A percentile compares a stretch with the other conserved stretches of the same genome.
phyloP scores from a whole-genome alignment of 2,888 invertebrate species.

The Amphimallon solstitiale region DNA sequence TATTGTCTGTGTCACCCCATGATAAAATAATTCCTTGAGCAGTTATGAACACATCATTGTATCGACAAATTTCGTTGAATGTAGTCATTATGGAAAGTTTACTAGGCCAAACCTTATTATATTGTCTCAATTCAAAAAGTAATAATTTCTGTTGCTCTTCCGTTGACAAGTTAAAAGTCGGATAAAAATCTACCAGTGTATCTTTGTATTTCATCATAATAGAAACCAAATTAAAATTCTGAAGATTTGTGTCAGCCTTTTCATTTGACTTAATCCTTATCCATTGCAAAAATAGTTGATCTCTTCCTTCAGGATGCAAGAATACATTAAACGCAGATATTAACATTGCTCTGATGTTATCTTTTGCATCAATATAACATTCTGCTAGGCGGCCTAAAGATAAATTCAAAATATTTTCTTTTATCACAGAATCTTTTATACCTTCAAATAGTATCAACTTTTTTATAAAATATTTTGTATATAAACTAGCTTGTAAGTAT shows the following conservation, averaged over 20 bases:
- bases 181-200: conserved; percentile 40
- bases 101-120: conserved; percentile 52
- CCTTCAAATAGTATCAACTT: conserved; percentile 42
- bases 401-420: conserved; percentile 36
- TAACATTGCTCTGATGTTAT: conserved; percentile 44
- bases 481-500: neutral
- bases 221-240: conserved; percentile 48
- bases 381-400: conserved; percentile 40
- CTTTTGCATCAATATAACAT: conserved; percentile 37
- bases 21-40: conserved; percentile 46
- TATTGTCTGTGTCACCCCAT: conserved; percentile 45
- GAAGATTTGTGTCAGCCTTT: conserved; percentile 43
- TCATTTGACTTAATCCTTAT: conserved; percentile 48
- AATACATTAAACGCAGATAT: conserved; percentile 47
- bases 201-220: conserved; percentile 44
- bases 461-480: conserved; percentile 28
- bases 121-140: conserved; percentile 49
- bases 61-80: conserved; percentile 47
- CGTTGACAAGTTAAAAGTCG: conserved; percentile 35
- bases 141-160: conserved; percentile 47
- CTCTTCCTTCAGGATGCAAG: conserved; percentile 42
- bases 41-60: conserved; percentile 45
- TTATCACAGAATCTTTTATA: conserved; percentile 19
- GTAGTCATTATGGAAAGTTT: conserved; percentile 50
- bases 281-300: conserved; percentile 48